Evolutionary conservation across 2,797 vertebrate genomes (phyloP).

Genomic region (Todus mexicanus): DNA sequence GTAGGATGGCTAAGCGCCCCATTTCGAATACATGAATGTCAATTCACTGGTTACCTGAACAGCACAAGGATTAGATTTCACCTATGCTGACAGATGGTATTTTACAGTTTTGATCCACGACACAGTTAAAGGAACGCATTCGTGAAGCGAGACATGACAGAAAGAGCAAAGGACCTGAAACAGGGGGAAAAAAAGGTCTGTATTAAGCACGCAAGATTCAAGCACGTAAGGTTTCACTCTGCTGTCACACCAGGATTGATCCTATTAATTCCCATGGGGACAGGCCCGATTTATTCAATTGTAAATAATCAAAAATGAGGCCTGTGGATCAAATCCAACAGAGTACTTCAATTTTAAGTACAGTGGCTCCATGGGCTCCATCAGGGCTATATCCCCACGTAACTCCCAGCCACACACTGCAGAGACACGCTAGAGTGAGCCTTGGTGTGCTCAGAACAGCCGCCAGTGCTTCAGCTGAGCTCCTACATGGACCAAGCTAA

Average conservation of each 20-base stretch:
- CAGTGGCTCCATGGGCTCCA: neutral
- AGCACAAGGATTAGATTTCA: slow-evolving; percentile 4
- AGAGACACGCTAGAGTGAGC: neutral
- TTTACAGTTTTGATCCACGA: neutral
- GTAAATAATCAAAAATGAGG: neutral
- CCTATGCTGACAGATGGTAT: neutral
- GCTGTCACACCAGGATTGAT: slow-evolving; percentile 2
- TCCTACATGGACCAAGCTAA: accelerated
- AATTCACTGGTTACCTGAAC: slow-evolving; percentile 17
- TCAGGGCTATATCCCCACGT: neutral
- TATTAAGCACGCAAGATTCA: neutral
- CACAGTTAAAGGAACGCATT: neutral
- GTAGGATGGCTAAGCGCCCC: neutral
- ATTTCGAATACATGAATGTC: neutral
- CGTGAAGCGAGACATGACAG: neutral
- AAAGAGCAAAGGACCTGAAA: neutral
- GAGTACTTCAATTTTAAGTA: neutral
- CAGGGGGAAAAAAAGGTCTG: neutral
- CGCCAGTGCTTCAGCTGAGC: accelerated
- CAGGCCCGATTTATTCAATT: neutral
- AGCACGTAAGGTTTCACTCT: neutral
- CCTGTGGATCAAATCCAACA: neutral
- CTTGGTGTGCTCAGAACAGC: neutral
- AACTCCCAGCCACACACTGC: neutral
- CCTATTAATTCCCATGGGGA: slow-evolving; percentile 12